Base-by-base conservation (phyloP, 2,888 invertebrate species). In the Apamea monoglypha region DNA sequence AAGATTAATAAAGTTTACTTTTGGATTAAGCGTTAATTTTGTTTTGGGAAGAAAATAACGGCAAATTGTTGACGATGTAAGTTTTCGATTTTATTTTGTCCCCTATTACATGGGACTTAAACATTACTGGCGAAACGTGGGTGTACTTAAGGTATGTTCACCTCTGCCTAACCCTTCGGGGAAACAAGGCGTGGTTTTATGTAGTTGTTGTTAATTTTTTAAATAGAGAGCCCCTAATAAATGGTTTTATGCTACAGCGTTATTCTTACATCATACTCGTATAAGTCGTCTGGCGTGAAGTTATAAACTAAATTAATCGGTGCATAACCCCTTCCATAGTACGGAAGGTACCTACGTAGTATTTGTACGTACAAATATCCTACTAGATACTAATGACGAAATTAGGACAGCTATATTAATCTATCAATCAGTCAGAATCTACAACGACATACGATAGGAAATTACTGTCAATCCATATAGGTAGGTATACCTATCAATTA, bases 1-100 rank as follows among this genome's bases (percentile, higher is more conserved):
- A 47, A 66, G 83, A 80, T 81, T 78, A 86, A 83, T 74, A 86
- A 80, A 80, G 73, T 85, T 86, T 86, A 69, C 29, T 75, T 74
- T 77, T 64, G 40, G 50, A 32, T 79, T 71, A 36, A 47, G 47
- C 56, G 25, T 47, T 73, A 66, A 84, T 76, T 78, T 66, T 63
- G 32, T 74, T 73, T 71, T 74, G 32, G 36, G 14, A 3, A 50
- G 29, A 68, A 74, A 63, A 53, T 68, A 59, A 61, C 71, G 56
- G 29, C 18, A 68, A 53, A 25, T 36, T 18, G 18, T 61, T 76
- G 16, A 16, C 0, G 6, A 78, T 21, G 1, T n/a, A 12, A 29
- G 3, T 50, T 77, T 63, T 12, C 0, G 12, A 36, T 72, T 71
- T 40, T n/a, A 25, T 44, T 4, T 32, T 29, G 12, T 1, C 29